These are phyloP conservation scores for Belgica antarctica DNA, from an alignment of 2,888 invertebrate genomes.

Conservation along the genomic window DNA sequence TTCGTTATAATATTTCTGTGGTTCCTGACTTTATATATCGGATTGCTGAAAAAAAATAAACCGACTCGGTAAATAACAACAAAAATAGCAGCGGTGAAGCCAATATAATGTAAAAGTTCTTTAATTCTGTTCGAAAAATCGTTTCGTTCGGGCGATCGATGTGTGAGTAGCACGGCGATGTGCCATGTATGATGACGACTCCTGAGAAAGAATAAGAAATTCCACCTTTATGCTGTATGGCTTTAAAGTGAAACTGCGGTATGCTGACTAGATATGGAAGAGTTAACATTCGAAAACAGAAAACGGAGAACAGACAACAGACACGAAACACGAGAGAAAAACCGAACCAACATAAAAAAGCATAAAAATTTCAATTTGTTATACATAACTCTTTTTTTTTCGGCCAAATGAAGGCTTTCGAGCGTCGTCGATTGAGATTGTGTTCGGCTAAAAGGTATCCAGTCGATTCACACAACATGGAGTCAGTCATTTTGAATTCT, in stretches of 20 bases:
- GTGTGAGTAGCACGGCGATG: constrained; percentile 37
- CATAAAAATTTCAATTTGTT: constrained; percentile 44
- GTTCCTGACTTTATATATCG: constrained; percentile 34
- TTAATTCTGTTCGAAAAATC: constrained; percentile 15
- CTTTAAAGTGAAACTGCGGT: constrained; percentile 1
- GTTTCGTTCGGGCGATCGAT: constrained; percentile 10
- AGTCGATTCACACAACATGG: neutral
- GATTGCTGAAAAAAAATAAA: constrained; percentile 25
- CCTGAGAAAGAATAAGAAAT: constrained; percentile 34
- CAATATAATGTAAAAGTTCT: constrained; percentile 38
- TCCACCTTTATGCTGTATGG: constrained; percentile 41
- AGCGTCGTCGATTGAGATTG: constrained; percentile 19
- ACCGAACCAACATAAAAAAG: constrained; percentile 41
- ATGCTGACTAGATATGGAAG: constrained; percentile 30
- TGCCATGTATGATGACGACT: constrained; percentile 38
- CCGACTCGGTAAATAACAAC: constrained; percentile 31
- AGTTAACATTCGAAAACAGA: constrained; percentile 27
- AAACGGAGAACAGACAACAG: neutral
- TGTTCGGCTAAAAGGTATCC: constrained; percentile 25
- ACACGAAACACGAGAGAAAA: constrained; percentile 32
- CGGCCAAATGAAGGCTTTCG: constrained; percentile 7
- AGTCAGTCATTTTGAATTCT: constrained; percentile 28
- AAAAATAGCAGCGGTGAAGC: constrained; percentile 39
- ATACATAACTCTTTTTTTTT: constrained; percentile 38
- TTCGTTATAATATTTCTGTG: constrained; percentile 36